Evolutionary conservation across 2,113 vertebrate genomes (phyloP).

Genomic region (Chaetodon auriga): DNA sequence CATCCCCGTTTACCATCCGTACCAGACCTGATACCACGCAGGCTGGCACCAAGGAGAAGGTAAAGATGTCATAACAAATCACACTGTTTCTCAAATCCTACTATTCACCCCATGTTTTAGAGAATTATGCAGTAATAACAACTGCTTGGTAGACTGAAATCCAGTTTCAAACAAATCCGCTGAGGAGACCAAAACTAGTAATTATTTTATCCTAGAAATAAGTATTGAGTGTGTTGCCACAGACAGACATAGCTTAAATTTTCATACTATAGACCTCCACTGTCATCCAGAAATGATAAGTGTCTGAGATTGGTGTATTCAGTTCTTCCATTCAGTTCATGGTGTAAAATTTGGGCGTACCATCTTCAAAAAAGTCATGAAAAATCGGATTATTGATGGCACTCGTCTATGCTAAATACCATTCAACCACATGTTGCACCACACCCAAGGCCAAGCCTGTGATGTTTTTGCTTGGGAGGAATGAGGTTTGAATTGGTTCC

Average conservation of each 20-base stretch:
- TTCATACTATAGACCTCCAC: too few relatives aligned
- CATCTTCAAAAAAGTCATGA: not conserved
- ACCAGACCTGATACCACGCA: conserved; percentile 89
- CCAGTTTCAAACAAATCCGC: not conserved
- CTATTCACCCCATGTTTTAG: not conserved
- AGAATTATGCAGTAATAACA: not conserved
- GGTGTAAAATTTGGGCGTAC: not conserved
- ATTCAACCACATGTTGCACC: not conserved
- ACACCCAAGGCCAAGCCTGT: not conserved
- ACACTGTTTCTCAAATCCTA: not conserved
- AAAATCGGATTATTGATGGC: not conserved
- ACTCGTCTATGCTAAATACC: not conserved
- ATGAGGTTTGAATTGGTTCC: conserved; percentile 51
- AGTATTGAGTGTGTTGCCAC: too few relatives aligned
- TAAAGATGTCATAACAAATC: conserved; percentile 74
- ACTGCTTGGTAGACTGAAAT: not conserved
- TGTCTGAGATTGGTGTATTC: not conserved
- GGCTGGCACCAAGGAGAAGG: conserved; percentile 94
- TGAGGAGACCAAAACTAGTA: too few relatives aligned
- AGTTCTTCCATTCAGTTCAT: not conserved
- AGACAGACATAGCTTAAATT: too few relatives aligned
- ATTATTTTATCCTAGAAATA: too few relatives aligned
- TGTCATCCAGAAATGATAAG: too few relatives aligned
- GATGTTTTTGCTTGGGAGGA: conserved; percentile 19
- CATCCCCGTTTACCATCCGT: conserved; percentile 96